Evolutionary conservation across 2,113 vertebrate species (phyloP), one percentile per base, ranked within the genome.

Genomic region (Tragelaphus strepsiceros): DNA sequence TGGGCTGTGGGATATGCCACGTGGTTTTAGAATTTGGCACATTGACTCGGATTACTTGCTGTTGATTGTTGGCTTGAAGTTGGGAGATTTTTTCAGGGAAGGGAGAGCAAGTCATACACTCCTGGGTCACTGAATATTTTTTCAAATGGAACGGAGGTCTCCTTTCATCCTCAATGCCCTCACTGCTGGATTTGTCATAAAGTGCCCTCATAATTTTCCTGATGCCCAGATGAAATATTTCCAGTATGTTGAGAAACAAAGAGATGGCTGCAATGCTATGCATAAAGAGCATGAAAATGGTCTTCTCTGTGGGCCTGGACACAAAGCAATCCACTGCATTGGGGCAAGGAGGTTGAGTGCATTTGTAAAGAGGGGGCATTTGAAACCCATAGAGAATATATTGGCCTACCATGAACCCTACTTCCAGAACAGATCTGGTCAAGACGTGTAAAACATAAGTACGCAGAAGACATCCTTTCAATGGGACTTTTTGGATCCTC

Each of bases 201-300:
- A 99, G 98, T 86, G 98, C 99, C 54, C 99, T 99, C 82, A 98
- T 99, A 97, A 99, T 99, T 98, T 99, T 99, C 98, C 98, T 99
- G 88, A 99, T 91, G 13, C 99, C 99, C 87, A 99, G 98, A 96
- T 99, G 99, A 97, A 99, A 99, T 84, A 99, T 99, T 98, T 99
- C 99, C 30, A 99, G 98, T 83, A 99, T 98, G 97, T 99, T 99
- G 78, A 99, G 98, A 97, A 99, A 99, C 17, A 99, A 98, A 88
- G 99, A 99, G 91, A 99, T 99, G 0, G 99, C 99, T 2, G 99
- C 99, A 22, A 99, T 99, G 64, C 99, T 99, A 74, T 99, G 98
- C 99, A 99, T 99, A 97, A 99, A 99, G 53, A 99, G 98, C 99
- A 99, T 99, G 96, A 99, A 99, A 96, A 99, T 99, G 82, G 99